phyloP scores from a whole-genome alignment of 2,797 vertebrate genomes.

The Ciconia nigra region DNA sequence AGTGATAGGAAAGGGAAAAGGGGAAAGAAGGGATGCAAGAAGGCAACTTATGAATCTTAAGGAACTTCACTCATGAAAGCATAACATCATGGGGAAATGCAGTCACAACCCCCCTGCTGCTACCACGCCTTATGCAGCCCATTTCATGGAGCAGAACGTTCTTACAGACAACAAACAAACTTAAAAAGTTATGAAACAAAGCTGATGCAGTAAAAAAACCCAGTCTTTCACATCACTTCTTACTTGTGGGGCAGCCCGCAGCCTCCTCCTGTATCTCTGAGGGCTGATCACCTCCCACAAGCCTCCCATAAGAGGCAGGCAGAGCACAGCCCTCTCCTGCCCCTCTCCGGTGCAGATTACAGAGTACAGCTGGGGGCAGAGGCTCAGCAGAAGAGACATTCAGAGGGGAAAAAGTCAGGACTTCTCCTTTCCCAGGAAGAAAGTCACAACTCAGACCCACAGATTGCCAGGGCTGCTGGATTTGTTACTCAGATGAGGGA shows the following conservation, averaged over 20 bases:
- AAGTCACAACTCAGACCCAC: background rate
- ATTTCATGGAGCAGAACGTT: background rate
- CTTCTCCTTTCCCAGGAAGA: background rate
- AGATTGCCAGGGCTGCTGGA: background rate
- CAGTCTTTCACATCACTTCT: background rate
- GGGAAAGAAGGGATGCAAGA: background rate
- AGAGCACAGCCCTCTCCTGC: background rate
- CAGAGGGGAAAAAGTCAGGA: background rate
- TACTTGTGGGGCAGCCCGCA: background rate
- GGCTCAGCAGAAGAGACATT: background rate
- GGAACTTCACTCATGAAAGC: background rate
- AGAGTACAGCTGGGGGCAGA: background rate
- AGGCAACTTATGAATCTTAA: background rate
- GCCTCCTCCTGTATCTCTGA: background rate
- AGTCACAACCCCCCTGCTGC: background rate
- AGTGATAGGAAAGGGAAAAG: background rate
- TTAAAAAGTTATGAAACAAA: background rate
- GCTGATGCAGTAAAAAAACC: background rate
- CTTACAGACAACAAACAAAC: background rate
- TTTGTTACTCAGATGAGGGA: background rate
- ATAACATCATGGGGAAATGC: background rate
- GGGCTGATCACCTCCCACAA: background rate
- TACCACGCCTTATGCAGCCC: background rate
- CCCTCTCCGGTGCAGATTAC: accelerated
- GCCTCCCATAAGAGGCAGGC: background rate